phyloP scores from a whole-genome alignment of 2,113 vertebrate species.

The Sorex araneus region DNA sequence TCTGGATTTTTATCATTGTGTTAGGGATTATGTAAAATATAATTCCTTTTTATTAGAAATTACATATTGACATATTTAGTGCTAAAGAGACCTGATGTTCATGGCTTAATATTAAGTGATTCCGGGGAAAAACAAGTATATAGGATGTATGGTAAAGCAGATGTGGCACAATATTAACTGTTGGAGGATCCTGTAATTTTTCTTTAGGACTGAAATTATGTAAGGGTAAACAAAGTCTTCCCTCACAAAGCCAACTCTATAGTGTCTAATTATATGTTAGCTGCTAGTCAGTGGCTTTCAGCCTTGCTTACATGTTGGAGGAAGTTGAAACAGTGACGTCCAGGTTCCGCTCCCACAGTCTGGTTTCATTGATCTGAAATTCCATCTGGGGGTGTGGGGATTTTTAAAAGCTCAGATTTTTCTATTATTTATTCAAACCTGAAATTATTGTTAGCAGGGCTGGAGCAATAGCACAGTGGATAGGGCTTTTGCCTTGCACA shows the following conservation, averaged over 20 bases:
- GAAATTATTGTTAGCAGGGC: neutral
- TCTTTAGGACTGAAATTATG: constrained; percentile 29
- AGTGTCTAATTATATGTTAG: neutral
- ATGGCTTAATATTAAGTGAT: neutral
- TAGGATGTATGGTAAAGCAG: constrained; percentile 21
- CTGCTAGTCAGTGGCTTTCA: constrained; percentile 26
- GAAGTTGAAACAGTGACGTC: neutral
- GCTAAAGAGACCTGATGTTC: neutral
- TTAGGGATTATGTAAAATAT: neutral
- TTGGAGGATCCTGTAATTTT: neutral
- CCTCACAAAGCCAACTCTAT: neutral
- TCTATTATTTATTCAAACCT: constrained; percentile 19
- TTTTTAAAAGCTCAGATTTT: constrained; percentile 53
- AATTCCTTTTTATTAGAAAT: constrained; percentile 57
- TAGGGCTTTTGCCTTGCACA: no score
- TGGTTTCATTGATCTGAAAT: constrained; percentile 18
- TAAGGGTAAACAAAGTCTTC: neutral
- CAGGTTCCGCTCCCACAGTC: neutral
- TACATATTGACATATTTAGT: neutral
- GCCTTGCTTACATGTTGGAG: neutral
- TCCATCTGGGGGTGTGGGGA: neutral
- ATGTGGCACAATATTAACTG: constrained; percentile 29
- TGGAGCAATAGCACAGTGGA: no score
- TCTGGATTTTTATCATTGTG: constrained; percentile 30
- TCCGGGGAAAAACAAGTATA: neutral